These are phyloP conservation scores for Cacoxenus indagator DNA, from an alignment of 2,888 invertebrate genomes.

Conservation along the genomic window DNA sequence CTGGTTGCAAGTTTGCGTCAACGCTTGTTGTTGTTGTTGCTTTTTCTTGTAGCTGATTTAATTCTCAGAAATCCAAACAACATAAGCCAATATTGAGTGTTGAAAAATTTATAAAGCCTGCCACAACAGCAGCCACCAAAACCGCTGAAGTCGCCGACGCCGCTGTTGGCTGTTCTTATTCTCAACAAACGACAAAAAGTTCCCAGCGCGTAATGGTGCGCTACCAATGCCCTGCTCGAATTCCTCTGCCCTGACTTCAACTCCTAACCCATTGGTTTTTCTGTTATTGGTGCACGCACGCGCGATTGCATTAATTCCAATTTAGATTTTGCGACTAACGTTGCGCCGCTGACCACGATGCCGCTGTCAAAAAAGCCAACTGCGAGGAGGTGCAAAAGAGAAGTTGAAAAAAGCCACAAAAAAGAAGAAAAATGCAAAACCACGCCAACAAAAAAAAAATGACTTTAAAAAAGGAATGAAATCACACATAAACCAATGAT, in stretches of 20 bases:
- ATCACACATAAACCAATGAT: slow-evolving; percentile 22
- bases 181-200: background rate
- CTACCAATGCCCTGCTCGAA: background rate
- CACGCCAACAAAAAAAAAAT: background rate
- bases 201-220: background rate
- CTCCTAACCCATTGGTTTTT: background rate
- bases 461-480: slow-evolving; percentile 3
- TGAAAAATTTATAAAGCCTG: slow-evolving; percentile 17
- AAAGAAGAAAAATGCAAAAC: background rate
- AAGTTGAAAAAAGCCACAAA: background rate
- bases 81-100: slow-evolving; percentile 23
- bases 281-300: slow-evolving; percentile 19
- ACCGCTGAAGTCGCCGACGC: background rate
- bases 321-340: slow-evolving; percentile 18
- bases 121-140: slow-evolving; percentile 7
- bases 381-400: background rate
- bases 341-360: background rate
- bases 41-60: slow-evolving; percentile 18
- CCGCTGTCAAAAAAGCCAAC: background rate
- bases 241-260: background rate
- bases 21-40: background rate
- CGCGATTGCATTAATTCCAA: slow-evolving; percentile 29
- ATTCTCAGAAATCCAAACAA: slow-evolving; percentile 24
- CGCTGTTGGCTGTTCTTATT: background rate
- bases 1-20: too few relatives aligned